Percentiles rank a stretch among this genome's conserved stretches.
phyloP scores from a whole-genome alignment of 2,113 vertebrate genomes.

The Brevimyrus niger region DNA sequence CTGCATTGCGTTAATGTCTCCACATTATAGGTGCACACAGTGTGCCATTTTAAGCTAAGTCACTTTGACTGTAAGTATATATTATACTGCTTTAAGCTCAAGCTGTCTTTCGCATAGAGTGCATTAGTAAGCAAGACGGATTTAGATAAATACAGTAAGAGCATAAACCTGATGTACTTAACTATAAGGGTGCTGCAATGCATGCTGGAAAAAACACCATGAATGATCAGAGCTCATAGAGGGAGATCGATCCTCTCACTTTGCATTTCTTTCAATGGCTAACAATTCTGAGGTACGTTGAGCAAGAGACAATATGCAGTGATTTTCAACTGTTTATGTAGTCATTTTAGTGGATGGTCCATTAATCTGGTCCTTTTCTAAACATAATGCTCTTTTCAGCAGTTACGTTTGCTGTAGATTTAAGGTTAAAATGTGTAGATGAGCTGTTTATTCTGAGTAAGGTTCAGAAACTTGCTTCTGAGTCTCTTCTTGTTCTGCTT shows the following conservation, averaged over 20 bases:
- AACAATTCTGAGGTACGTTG: neutral
- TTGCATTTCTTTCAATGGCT: neutral
- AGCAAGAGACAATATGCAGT: neutral
- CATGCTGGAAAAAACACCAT: neutral
- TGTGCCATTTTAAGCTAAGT: neutral
- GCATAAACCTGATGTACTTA: neutral
- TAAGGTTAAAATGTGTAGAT: neutral
- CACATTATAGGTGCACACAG: neutral
- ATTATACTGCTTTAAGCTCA: neutral
- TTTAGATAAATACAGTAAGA: neutral
- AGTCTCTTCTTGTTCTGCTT: neutral
- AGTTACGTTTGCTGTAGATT: neutral
- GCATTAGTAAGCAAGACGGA: neutral
- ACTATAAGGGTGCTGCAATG: neutral
- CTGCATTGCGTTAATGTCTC: neutral
- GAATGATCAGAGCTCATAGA: neutral
- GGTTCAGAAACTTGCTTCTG: neutral
- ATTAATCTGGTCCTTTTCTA: neutral
- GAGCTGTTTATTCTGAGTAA: neutral
- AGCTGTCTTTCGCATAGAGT: neutral
- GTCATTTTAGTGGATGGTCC: neutral
- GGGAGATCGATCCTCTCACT: neutral
- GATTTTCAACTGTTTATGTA: neutral
- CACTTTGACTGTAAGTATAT: neutral
- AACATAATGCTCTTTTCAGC: neutral